Base-by-base conservation (phyloP, 2,888 invertebrate genomes). In the Fragum whitleyi region DNA sequence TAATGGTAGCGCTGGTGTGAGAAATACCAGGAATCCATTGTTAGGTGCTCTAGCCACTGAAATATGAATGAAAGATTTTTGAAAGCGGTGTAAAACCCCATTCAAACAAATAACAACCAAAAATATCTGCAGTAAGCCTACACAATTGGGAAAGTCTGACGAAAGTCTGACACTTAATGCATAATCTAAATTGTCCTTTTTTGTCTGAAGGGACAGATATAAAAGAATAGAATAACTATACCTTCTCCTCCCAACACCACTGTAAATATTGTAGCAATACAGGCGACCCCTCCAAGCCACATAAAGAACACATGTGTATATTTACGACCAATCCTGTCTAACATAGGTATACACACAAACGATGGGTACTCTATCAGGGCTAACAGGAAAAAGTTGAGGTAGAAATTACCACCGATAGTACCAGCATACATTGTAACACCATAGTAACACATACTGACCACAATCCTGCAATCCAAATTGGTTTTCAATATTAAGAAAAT, bases 361-460 rank as follows among this genome's bases (percentile, higher is more conserved):
- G 96, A 96, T 0, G 97, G 96, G 81, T 96, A 95, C 94, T 97
- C 97, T 0, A 97, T 96, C n/a, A 96, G 95, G 2, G 96, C 97
- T 9, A 96, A 96, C 86, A 97, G 95, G 5, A 96, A 94, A 92
- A 96, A 97, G 93, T 96, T 97, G n/a, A 96, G 88, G 88, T 96
- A 96, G 74, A 95, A 95, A 92, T 96, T 96, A 36, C 96, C 96
- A 9, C 96, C 96, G 71, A 97, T 95, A 90, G 95, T 96, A 68
- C 96, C 96, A 3, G 96, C 96, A 91, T 96, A 96, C 96, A 97
- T 96, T 0, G 96, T 96, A 9, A 97, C 94, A 0, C 97, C 97
- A 90, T 97, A 97, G 93, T 97, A 97, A 11, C 96, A 96, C 78
- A 96, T 96, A 88, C 96, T 96, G 91, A 96, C 96, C 23, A 96